Evolutionary conservation across 2,797 vertebrate species (phyloP).

Genomic region (Chiloscyllium punctatum): DNA sequence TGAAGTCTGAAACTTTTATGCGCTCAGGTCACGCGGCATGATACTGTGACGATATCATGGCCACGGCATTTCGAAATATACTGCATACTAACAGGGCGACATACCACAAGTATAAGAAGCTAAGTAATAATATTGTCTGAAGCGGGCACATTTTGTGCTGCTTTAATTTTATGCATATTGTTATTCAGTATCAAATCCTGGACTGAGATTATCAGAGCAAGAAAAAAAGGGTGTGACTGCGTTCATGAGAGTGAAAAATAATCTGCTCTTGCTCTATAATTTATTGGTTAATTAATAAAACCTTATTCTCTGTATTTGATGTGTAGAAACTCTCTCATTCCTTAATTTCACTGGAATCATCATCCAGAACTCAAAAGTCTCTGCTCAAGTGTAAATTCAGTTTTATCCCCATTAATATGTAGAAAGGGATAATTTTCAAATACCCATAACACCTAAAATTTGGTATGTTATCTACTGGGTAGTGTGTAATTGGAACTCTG

Average conservation of each 20-base stretch:
- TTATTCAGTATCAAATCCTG: not conserved
- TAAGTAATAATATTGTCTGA: not conserved
- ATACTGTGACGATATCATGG: too few relatives aligned
- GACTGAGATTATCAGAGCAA: not conserved
- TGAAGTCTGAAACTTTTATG: too few relatives aligned
- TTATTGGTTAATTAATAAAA: not conserved
- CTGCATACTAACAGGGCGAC: too few relatives aligned
- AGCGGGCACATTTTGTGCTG: not conserved
- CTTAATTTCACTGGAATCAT: not conserved
- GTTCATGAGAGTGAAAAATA: too few relatives aligned
- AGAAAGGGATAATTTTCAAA: not conserved
- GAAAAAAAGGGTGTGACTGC: too few relatives aligned
- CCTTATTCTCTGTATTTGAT: not conserved
- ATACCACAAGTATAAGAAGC: not conserved
- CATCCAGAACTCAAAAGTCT: not conserved
- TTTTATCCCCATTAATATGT: not conserved
- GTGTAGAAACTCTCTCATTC: not conserved
- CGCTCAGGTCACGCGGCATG: too few relatives aligned
- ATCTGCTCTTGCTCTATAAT: not conserved
- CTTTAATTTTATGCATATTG: not conserved
- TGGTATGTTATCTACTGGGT: not conserved
- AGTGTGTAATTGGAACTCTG: not conserved
- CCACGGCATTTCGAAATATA: too few relatives aligned
- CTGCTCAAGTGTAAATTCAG: not conserved
- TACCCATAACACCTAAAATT: not conserved